Base-by-base conservation (phyloP, 1,140 invertebrate genomes). In the Caenorhabditis tropicalis region DNA sequence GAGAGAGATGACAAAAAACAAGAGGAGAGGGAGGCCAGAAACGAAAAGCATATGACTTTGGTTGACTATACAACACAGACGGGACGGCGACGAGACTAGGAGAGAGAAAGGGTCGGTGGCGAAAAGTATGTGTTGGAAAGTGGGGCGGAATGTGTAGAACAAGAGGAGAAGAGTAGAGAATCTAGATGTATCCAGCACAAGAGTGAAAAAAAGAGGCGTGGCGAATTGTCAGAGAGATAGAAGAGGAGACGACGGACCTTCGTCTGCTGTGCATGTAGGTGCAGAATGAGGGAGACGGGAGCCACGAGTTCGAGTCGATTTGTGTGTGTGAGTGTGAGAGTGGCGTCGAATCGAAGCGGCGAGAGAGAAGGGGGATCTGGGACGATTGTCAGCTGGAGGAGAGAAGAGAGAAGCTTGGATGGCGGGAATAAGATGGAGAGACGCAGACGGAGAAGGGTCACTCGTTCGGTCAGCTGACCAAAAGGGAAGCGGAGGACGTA, bases 381-480 rank as follows among this genome's bases (percentile, higher is more conserved):
- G 65, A 74, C 36, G 65, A 74, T 74, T 74, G 65, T 43, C 65
- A 46, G 65, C 65, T 74, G 65, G 65, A n/a, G 15, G 58, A 65
- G 24, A 21, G 21, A 24, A 74, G 36, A 43, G 36, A 43, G 33
- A n/a, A 9, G 6, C n/a, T 43, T 6, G 36, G 36, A 43, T 21
- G 24, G 65, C n/a, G 16, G 36, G n/a, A 74, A 74, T 5, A 21
- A 74, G 65, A 74, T 43, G 43, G 65, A 43, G 65, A 74, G 65
- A 33, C 65, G 65, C 65, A 74, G 65, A 74, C 65, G 43, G 16
- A 74, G 65, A 74, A 65, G 65, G 65, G 65, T 74, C 65, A 74
- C 65, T 74, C 65, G 65, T 74, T 74, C 65, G 65, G 65, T 74
- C 65, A 74, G 65, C 65, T 74, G 65, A 74, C 65, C 36, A 74